Percentiles rank a stretch among this genome's conserved stretches.
Evolutionary conservation across 1,140 invertebrate genomes (phyloP).

Genomic region (Vanessa tameamea): DNA sequence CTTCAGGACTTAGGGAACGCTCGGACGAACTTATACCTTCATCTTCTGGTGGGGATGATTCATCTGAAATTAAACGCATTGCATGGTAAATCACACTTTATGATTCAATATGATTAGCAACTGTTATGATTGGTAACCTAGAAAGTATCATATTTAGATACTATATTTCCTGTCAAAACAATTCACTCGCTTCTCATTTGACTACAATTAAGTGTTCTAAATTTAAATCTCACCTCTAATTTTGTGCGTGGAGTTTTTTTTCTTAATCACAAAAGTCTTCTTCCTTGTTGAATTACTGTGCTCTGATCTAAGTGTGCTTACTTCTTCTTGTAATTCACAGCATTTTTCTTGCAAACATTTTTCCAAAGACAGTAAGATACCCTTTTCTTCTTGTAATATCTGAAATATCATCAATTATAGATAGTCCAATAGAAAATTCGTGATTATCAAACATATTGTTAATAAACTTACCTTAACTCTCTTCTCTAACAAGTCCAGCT

Average conservation of each 20-base stretch:
- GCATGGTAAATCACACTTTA: too few relatives aligned
- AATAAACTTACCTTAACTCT: constrained; percentile 83
- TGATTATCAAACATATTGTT: not conserved
- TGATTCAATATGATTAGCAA: too few relatives aligned
- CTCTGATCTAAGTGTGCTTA: constrained; percentile 75
- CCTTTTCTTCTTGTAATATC: constrained; percentile 90
- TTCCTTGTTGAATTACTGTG: constrained; percentile 73
- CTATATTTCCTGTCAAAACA: too few relatives aligned
- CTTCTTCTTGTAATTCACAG: constrained; percentile 84
- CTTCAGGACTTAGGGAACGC: constrained; percentile 86
- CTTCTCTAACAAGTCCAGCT: constrained; percentile 85
- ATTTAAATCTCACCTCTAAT: constrained; percentile 64
- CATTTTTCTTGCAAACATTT: constrained; percentile 88
- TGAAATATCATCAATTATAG: constrained; percentile 57
- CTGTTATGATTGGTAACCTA: too few relatives aligned
- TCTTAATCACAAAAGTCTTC: constrained; percentile 71
- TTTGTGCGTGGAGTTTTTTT: constrained; percentile 70
- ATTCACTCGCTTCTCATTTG: too few relatives aligned
- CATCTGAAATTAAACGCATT: constrained; percentile 58
- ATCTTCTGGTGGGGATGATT: constrained; percentile 90
- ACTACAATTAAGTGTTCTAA: too few relatives aligned
- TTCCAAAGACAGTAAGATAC: constrained; percentile 87
- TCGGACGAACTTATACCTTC: constrained; percentile 93
- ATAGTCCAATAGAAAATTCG: not conserved
- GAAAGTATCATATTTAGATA: too few relatives aligned